These are phyloP conservation scores for Chloroclystis v-ata DNA, from an alignment of 2,888 invertebrate genomes.

Conservation along the genomic window DNA sequence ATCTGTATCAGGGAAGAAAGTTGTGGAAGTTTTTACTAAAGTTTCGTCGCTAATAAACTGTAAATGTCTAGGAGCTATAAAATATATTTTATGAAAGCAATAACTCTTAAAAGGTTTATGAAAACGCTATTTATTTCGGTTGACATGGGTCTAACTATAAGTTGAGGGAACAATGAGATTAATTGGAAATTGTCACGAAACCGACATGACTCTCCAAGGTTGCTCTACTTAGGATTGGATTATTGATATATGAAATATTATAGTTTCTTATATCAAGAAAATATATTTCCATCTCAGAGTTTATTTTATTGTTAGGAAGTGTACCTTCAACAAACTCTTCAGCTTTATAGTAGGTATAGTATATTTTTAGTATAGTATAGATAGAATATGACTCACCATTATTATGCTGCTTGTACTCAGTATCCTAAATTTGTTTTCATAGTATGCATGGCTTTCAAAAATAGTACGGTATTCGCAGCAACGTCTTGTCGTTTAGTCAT, in stretches of 20 bases:
- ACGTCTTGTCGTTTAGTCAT: constrained; percentile 59
- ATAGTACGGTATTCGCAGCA: constrained; percentile 54
- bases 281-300: constrained; percentile 15
- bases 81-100: constrained; percentile 1
- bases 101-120: constrained; percentile 20
- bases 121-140: constrained; percentile 27
- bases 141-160: constrained; percentile 38
- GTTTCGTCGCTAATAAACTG: too few relatives aligned
- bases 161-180: constrained; percentile 39
- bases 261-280: constrained; percentile 40
- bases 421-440: constrained; percentile 46
- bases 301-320: constrained; percentile 4
- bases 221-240: constrained; percentile 29
- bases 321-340: too few relatives aligned
- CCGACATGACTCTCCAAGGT: constrained; percentile 27
- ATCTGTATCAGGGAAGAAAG: too few relatives aligned
- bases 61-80: background rate
- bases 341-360: too few relatives aligned
- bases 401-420: constrained; percentile 21
- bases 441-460: constrained; percentile 45
- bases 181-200: constrained; percentile 46
- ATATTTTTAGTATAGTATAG: too few relatives aligned
- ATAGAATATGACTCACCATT: constrained; percentile 25
- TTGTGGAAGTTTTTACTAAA: too few relatives aligned
- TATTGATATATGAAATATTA: constrained; percentile 17